Evolutionary conservation across 2,888 invertebrate species (phyloP).

Genomic region (Polyploca ridens): DNA sequence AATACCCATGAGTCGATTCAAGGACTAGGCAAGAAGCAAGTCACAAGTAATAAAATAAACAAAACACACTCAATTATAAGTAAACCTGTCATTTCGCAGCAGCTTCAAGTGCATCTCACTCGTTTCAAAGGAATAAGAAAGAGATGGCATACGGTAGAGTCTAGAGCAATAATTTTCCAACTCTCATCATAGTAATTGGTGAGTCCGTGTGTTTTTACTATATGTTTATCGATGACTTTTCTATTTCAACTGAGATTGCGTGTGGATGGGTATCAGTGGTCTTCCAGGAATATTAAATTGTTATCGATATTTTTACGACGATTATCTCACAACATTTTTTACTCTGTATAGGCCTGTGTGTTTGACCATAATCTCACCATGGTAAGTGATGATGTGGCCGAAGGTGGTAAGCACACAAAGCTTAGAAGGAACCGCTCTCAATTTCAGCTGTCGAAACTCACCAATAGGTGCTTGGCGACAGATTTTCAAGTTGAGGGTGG

Average conservation of each 20-base stretch:
- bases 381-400: too few relatives aligned
- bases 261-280: conserved; percentile 38
- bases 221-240: conserved; percentile 52
- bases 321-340: too few relatives aligned
- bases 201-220: conserved; percentile 45
- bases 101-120: conserved; percentile 23
- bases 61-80: conserved; percentile 8
- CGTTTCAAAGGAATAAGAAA: conserved; percentile 28
- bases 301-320: background rate
- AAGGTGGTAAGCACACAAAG: too few relatives aligned
- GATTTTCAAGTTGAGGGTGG: too few relatives aligned
- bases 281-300: conserved; percentile 17
- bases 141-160: conserved; percentile 46
- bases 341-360: too few relatives aligned
- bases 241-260: conserved; percentile 42
- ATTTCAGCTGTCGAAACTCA: too few relatives aligned
- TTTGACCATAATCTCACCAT: too few relatives aligned
- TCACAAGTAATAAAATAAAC: background rate
- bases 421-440: too few relatives aligned
- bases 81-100: conserved; percentile 49
- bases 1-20: too few relatives aligned
- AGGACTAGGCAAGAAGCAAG: background rate
- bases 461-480: too few relatives aligned
- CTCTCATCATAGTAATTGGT: conserved; percentile 59
- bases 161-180: conserved; percentile 54